A percentile compares a stretch with the other conserved stretches of the same genome.
phyloP scores from a whole-genome alignment of 2,113 vertebrate genomes.

The Odocoileus hemionus region DNA sequence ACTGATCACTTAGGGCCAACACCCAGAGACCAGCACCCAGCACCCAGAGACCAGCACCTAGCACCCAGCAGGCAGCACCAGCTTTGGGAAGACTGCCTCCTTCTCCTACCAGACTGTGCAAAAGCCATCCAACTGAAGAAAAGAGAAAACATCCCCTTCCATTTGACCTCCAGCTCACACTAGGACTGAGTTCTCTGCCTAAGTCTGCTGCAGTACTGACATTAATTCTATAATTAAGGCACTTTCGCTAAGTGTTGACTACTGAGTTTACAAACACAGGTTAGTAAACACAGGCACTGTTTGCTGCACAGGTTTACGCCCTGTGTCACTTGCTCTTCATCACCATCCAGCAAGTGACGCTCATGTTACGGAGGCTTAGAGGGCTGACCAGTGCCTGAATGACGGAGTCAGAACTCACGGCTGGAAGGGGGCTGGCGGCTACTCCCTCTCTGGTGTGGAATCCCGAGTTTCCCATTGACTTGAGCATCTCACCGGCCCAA shows the following conservation, averaged over 20 bases:
- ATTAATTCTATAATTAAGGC: fast-evolving
- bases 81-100: fast-evolving
- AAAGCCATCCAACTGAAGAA: neutral
- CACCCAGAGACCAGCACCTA: no score
- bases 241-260: fast-evolving
- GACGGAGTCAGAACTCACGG: fast-evolving
- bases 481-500: neutral
- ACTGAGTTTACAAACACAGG: no score
- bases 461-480: fast-evolving
- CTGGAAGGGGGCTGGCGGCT: fast-evolving
- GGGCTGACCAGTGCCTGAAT: neutral
- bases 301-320: fast-evolving
- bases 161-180: neutral
- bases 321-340: fast-evolving
- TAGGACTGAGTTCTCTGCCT: neutral
- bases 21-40: no score
- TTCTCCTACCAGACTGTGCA: neutral
- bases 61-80: neutral
- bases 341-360: neutral
- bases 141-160: no score
- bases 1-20: no score
- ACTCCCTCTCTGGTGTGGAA: fast-evolving
- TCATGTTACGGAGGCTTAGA: neutral
- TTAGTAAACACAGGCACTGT: no score
- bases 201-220: fast-evolving